Evolutionary conservation across 1,140 invertebrate species (phyloP).

Genomic region (Drosophila nannoptera): DNA sequence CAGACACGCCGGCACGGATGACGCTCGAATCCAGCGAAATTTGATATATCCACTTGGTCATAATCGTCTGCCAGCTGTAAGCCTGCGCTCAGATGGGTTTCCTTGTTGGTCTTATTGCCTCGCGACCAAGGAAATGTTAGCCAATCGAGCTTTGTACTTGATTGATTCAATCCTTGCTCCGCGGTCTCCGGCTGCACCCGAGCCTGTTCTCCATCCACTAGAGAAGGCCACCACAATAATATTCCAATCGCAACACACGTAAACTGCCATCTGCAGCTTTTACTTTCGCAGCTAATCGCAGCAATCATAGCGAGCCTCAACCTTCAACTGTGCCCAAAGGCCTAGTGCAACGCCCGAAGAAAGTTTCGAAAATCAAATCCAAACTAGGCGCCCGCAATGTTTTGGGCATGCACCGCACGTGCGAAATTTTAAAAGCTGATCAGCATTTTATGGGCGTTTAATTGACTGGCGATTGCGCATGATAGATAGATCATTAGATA

Average conservation of each 20-base stretch:
- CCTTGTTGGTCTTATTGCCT: slow-evolving; percentile 50
- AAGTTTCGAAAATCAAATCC: slow-evolving; percentile 49
- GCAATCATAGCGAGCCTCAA: slow-evolving; percentile 41
- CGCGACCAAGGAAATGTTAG: slow-evolving; percentile 46
- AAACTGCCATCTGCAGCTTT: slow-evolving; percentile 35
- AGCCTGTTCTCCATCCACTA: neutral
- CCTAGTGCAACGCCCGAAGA: slow-evolving; percentile 45
- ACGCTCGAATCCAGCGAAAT: slow-evolving; percentile 52
- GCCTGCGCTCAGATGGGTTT: neutral
- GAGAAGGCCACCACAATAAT: neutral
- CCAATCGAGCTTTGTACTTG: slow-evolving; percentile 51
- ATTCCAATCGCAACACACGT: neutral
- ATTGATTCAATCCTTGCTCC: neutral
- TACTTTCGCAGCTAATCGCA: slow-evolving; percentile 45
- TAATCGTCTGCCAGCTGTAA: slow-evolving; percentile 59
- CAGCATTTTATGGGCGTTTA: slow-evolving; percentile 53
- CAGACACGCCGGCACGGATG: slow-evolving; percentile 72
- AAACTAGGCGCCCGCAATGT: slow-evolving; percentile 23
- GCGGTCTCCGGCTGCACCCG: neutral
- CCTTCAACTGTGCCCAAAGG: slow-evolving; percentile 47
- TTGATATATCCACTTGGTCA: slow-evolving; percentile 47
- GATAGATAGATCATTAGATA: slow-evolving; percentile 3
- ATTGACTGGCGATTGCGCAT: slow-evolving; percentile 9
- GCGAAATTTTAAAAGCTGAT: slow-evolving; percentile 56
- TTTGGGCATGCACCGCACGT: slow-evolving; percentile 59